phyloP scores from a whole-genome alignment of 2,888 invertebrate genomes.

The Listrodromus nycthemerus region DNA sequence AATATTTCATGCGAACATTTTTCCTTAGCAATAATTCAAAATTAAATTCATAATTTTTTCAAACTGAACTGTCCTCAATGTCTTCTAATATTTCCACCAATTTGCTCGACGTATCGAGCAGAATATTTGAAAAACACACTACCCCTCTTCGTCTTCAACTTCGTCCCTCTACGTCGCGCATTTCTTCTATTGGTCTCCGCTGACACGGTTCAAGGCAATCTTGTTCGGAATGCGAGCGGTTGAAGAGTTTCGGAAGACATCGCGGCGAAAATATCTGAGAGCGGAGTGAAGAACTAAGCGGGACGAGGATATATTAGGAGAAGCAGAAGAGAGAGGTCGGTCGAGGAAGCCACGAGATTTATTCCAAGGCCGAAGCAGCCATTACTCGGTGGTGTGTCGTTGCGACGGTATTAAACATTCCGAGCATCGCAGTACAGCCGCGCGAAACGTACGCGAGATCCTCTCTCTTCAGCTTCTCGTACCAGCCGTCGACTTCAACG shows the following conservation, averaged over 20 bases:
- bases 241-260: constrained; percentile 21
- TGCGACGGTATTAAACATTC: constrained; percentile 82
- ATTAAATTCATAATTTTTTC: too few species aligned
- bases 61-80: too few species aligned
- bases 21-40: too few species aligned
- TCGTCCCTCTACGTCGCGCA: neutral
- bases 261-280: neutral
- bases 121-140: neutral
- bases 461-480: neutral
- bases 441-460: constrained; percentile 50
- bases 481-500: constrained; percentile 47
- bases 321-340: constrained; percentile 37
- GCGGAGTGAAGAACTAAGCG: constrained; percentile 18
- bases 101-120: neutral
- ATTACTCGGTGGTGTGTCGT: constrained; percentile 79
- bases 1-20: too few species aligned
- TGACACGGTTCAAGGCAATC: constrained; percentile 2
- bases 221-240: constrained; percentile 44
- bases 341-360: constrained; percentile 73
- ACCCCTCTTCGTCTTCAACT: neutral
- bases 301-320: constrained; percentile 6
- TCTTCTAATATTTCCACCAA: neutral
- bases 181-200: neutral
- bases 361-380: constrained; percentile 78
- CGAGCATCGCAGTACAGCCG: constrained; percentile 77